Base-by-base conservation (phyloP, 1,140 invertebrate species). In the Cardiocondyla obscurior region DNA sequence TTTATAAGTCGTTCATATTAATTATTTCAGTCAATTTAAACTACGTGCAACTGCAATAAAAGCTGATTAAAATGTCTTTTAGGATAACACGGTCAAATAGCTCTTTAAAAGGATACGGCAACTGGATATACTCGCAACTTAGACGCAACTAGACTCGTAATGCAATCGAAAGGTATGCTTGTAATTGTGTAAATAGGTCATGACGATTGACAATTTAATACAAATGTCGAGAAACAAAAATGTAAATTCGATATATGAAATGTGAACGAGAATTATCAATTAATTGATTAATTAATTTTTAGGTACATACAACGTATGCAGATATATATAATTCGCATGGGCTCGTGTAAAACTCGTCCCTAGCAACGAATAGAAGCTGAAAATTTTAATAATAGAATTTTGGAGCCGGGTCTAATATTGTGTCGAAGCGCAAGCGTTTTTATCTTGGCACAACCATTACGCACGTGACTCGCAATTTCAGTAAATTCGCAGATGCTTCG, bases 301-400 rank as follows among this genome's bases (percentile, higher is more conserved):
- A 6, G 14, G 25, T 44, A 10, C 28, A 8, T 19, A 39, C 16
- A 12, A 25, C 6, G 1, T 12, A 30, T 49, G 12, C 7, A 19
- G 36, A 36, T 33, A 22, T n/a, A 70, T 70, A n/a, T 53, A 28
- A 36, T 53, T 70, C 30, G 14, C 12, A n/a, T n/a, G n/a, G 12
- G 33, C 22, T 70, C 10, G 7, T 14, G 30, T 14, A 51, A 67
- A 22, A 12, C 7, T 55, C 4, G 25, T 55, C 4, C 39, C 3
- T 46, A 12, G 57, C 28, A 76, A 76, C 19, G 10, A 64, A 22
- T 30, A 25, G 1, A 14, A 76, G 22, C 8, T 46, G 16, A 60
- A 60, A 55, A 28, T 73, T 70, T 60, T 84, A 90, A 90, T 87
- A 90, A 89, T 90, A 91, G 85, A 87, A 57, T 69, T 85, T 89